These are phyloP conservation scores for Oopsacas minuta DNA, from an alignment of 37 sponge, comb jelly and placozoan genomes.

Conservation along the genomic window DNA sequence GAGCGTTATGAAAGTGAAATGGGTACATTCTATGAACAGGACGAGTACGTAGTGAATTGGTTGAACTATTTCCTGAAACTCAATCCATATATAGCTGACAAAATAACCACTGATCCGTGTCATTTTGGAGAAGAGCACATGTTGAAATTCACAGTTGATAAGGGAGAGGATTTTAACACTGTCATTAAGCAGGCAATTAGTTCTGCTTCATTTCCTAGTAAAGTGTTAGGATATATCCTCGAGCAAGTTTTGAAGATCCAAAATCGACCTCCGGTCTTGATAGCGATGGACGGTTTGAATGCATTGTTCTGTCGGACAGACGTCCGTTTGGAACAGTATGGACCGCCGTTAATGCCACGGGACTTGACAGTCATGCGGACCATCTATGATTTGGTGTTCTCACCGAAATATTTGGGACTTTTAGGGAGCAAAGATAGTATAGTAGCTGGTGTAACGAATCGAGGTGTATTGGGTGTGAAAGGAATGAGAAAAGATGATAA, in stretches of 20 bases:
- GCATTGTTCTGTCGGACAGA: not conserved
- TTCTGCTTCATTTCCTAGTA: not conserved
- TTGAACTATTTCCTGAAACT: not conserved
- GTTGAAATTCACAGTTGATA: not conserved
- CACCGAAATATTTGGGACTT: not conserved
- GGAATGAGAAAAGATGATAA: not conserved
- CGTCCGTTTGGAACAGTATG: not conserved
- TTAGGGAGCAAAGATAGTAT: not conserved
- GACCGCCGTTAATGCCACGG: not conserved
- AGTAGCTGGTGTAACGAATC: not conserved
- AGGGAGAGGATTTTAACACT: not conserved
- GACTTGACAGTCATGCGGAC: not conserved
- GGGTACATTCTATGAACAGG: not conserved
- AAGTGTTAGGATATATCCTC: not conserved
- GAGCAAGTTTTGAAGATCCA: not conserved
- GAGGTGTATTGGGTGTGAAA: not conserved
- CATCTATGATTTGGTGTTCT: conserved; percentile 1
- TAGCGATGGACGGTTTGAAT: not conserved
- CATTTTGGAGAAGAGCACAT: not conserved
- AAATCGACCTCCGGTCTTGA: not conserved
- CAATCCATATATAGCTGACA: not conserved
- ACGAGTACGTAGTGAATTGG: not conserved
- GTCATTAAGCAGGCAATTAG: not conserved
- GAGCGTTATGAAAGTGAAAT: not conserved
- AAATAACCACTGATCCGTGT: not conserved